Conservation (phyloP, 2,888 invertebrate genomes). For the Monoplex corrugatus region DNA sequence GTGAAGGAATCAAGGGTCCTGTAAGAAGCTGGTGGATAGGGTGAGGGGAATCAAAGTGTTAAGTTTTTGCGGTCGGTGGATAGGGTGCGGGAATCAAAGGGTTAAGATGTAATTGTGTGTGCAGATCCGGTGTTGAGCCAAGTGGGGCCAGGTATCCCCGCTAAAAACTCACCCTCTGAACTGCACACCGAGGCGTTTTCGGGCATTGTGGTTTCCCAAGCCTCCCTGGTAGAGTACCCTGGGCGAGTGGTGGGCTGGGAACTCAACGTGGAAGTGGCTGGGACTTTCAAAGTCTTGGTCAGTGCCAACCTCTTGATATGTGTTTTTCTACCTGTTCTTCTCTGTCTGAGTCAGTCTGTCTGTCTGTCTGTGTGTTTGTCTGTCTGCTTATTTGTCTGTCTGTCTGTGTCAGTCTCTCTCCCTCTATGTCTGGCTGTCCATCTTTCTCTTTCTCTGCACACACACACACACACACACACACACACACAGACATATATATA, state of each 20-base stretch:
- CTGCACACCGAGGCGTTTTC: background rate
- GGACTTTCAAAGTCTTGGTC: constrained; percentile 63
- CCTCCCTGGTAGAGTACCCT: constrained; percentile 54
- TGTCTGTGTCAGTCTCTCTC: too few species aligned
- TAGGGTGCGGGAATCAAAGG: too few species aligned
- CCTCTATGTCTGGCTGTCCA: too few species aligned
- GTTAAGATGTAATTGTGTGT: too few species aligned
- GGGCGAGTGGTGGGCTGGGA: constrained; percentile 67
- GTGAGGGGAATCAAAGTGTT: too few species aligned
- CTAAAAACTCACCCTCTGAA: background rate
- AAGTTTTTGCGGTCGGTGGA: too few species aligned
- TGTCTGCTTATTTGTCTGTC: background rate
- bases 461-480: too few species aligned
- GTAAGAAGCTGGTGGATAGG: too few species aligned
- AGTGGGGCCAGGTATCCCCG: constrained; percentile 57
- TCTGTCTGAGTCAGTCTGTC: background rate
- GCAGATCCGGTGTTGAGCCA: constrained; percentile 59
- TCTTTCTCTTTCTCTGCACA: too few species aligned
- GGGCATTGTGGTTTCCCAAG: background rate
- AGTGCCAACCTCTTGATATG: constrained; percentile 49
- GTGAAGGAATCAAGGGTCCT: too few species aligned
- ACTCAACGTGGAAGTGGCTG: constrained; percentile 60
- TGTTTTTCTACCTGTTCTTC: background rate
- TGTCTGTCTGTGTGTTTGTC: background rate
- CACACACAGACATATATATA: too few species aligned